Base-by-base conservation (phyloP, 1,140 invertebrate genomes). In the Atta colombica region DNA sequence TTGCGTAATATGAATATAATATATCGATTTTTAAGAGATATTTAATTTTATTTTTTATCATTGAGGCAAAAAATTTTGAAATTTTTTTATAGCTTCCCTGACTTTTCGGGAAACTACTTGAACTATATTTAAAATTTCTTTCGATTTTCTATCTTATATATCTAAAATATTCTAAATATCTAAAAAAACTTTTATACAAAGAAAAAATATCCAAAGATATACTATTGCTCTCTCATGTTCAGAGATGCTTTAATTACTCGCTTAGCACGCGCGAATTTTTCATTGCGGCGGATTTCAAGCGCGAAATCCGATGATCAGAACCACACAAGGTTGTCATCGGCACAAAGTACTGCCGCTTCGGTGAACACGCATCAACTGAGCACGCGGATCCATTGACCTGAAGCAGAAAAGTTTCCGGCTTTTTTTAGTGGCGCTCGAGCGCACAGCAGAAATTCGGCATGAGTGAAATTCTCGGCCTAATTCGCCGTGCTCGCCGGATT, bases 321-420 rank as follows among this genome's bases (percentile, higher is more conserved):
- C 39, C 31, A 28, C n/a, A 81, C 78, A 58, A 72, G 58, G 66
- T 81, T 81, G 66, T 81, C 78, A 81, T 81, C 66, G 78, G 21
- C 78, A 81, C 78, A 81, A 81, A 81, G 78, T 81, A 81, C 39
- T 35, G 66, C 18, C 66, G 78, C 51, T 45, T 60, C 53, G 21
- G 21, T 58, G 78, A 81, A 69, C 66, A 71, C 51, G 28, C 77
- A 81, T 55, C 51, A n/a, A 81, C 49, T 69, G 77, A 45, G 69
- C 65, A 69, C 35, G 78, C 78, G 45, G 66, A 72, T 18, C 31
- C 66, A 53, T 69, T 81, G 78, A 81, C 68, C 51, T 51, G 21
- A 16, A 81, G 78, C 77, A 53, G 49, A 71, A 74, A 77, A 87
- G 74, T 87, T 82, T 90, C 68, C 53, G 45, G 58, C 39, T 65